Base-by-base conservation (phyloP, 2,797 vertebrate genomes). In the Cyclopterus lumpus region DNA sequence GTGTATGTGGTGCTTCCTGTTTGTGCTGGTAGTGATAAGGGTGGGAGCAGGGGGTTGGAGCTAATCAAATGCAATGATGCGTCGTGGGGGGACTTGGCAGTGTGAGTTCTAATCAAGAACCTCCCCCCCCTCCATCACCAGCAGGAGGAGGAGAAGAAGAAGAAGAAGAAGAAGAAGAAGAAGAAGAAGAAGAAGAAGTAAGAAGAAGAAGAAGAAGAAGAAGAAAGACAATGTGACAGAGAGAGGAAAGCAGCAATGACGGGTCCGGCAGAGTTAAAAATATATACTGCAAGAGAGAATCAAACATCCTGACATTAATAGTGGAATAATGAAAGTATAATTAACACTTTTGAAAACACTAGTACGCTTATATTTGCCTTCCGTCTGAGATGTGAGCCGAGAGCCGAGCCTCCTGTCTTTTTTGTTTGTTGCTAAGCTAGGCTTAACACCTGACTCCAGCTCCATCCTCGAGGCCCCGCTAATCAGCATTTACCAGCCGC, bases 11-110 rank as follows among this genome's bases (percentile, higher is more conserved):
- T 3, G 67, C 62, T 82, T 86, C 89, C 89, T 84, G 85, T 87
- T n/a, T 78, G 82, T 82, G 82, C 78, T 74, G 71, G 42, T 64
- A 71, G 88, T 73, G 89, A 88, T 91, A 86, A 90, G 77, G 77
- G 69, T 75, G 67, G 77, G 78, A 79, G 77, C 61, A 76, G 80
- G 81, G 90, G 85, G 71, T 83, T 84, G 76, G 77, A 84, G 84
- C 85, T 92, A 87, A 92, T 93, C 91, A 93, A 91, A 90, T 80
- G 89, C 88, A 93, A 88, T 87, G 84, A 90, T 88, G 88, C 85
- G 49, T 86, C 78, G 85, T 88, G 75, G 80, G 79, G 80, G 74
- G 76, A 80, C 76, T 79, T 79, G 69, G 82, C 84, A 69, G 72
- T 62, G 83, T 81, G 83, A 86, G 77, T 78, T 89, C 85, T 91